phyloP scores from a whole-genome alignment of 2,888 invertebrate species.

The Diarsia mendica region DNA sequence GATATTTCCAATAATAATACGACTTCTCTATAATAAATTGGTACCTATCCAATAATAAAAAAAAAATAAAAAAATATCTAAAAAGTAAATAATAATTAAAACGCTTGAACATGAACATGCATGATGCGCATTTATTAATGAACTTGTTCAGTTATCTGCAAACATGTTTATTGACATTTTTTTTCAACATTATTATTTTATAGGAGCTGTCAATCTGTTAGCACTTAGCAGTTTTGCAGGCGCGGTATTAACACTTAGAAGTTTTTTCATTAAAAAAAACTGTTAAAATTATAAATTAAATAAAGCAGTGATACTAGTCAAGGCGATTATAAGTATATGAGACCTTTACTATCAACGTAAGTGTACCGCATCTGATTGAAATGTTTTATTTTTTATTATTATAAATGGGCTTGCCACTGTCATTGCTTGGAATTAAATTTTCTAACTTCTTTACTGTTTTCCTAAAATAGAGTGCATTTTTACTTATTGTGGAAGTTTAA shows the following conservation, averaged over 20 bases:
- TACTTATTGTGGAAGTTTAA: neutral
- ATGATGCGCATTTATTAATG: neutral
- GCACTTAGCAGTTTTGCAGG: neutral
- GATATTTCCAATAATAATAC: slow-evolving; percentile 28
- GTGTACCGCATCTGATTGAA: neutral
- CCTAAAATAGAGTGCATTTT: neutral
- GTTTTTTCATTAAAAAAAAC: neutral
- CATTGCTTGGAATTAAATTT: too few species aligned
- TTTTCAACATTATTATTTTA: slow-evolving; percentile 2
- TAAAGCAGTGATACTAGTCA: too few species aligned
- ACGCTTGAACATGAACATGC: slow-evolving; percentile 1
- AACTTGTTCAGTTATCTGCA: neutral
- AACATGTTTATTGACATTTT: slow-evolving; percentile 12
- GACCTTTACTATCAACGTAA: neutral
- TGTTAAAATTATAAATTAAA: too few species aligned
- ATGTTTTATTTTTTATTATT: too few species aligned
- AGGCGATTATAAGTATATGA: neutral
- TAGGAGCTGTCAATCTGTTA: neutral
- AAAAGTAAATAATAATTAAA: neutral
- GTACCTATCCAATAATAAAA: neutral
- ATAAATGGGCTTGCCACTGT: too few species aligned
- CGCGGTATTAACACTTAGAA: neutral
- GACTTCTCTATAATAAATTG: neutral
- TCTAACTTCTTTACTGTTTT: neutral
- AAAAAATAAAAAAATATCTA: too few species aligned